phyloP scores from a whole-genome alignment of 1,140 invertebrate genomes.

The Zaprionus inermis region DNA sequence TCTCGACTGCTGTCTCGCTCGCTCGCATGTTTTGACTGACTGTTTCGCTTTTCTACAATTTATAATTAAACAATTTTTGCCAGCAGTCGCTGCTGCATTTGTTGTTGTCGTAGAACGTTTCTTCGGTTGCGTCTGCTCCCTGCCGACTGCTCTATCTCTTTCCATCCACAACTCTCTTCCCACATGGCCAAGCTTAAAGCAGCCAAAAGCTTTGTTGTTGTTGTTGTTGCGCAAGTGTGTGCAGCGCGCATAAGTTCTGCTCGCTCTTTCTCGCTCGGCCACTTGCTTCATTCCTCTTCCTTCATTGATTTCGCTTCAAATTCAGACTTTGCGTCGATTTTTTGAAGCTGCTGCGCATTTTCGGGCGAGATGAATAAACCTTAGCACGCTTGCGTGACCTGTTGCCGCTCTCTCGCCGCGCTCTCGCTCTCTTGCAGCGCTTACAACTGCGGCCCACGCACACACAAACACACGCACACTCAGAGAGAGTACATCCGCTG shows the following conservation, averaged over 20 bases:
- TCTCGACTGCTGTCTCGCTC: conserved; percentile 9
- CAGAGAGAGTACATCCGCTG: conserved; percentile 58
- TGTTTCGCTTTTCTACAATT: conserved; percentile 71
- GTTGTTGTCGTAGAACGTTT: conserved; percentile 42
- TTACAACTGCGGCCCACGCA: conserved; percentile 36
- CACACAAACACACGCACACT: conserved; percentile 49
- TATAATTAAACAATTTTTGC: conserved; percentile 82
- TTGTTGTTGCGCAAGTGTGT: conserved; percentile 66
- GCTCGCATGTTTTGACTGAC: conserved; percentile 20
- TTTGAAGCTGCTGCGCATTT: conserved; percentile 71
- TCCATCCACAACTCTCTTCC: conserved; percentile 1
- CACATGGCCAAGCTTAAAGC: conserved; percentile 18
- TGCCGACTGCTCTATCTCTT: neutral
- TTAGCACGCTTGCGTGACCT: conserved; percentile 77
- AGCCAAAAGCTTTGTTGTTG: conserved; percentile 52
- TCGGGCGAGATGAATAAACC: conserved; percentile 74
- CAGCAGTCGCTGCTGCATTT: conserved; percentile 9
- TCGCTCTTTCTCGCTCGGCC: conserved; percentile 12
- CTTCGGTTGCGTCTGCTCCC: conserved; percentile 9
- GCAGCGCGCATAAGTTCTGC: conserved; percentile 17
- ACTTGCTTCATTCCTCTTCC: conserved; percentile 32
- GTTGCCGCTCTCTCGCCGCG: conserved; percentile 46
- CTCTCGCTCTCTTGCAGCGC: conserved; percentile 11
- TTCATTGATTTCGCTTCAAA: conserved; percentile 64
- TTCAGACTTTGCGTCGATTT: conserved; percentile 64